Evolutionary conservation across 2,888 invertebrate species (phyloP).

Genomic region (Dioctria linearis): DNA sequence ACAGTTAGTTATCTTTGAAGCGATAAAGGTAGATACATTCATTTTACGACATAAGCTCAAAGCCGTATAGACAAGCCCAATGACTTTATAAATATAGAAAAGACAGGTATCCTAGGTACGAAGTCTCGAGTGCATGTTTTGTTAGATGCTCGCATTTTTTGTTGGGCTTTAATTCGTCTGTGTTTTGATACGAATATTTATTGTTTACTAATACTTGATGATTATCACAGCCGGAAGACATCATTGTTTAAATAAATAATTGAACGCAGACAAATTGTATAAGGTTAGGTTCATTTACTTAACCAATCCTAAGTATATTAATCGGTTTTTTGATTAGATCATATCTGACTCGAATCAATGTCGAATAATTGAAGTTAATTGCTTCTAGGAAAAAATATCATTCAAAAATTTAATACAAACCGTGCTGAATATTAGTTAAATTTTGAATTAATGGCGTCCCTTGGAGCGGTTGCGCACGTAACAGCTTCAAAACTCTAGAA

Average conservation of each 20-base stretch:
- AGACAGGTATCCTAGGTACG: neutral
- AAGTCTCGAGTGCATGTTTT: conserved; percentile 1
- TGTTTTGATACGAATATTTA: conserved; percentile 3
- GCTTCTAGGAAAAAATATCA: neutral
- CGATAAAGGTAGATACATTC: conserved; percentile 26
- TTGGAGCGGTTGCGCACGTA: no score
- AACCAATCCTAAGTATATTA: neutral
- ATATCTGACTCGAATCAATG: neutral
- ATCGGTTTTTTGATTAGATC: neutral
- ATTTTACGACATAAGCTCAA: conserved; percentile 13
- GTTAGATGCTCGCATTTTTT: no score
- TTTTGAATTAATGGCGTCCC: no score
- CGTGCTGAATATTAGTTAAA: no score
- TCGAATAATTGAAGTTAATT: neutral
- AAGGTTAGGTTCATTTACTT: conserved; percentile 45
- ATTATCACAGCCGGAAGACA: conserved; percentile 32
- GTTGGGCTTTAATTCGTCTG: no score
- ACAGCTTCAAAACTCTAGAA: no score
- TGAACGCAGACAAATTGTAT: conserved; percentile 23
- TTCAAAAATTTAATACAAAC: no score
- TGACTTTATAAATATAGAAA: conserved; percentile 21
- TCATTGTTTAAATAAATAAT: conserved; percentile 40
- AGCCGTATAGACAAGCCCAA: conserved; percentile 13
- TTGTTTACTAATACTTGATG: conserved; percentile 22
- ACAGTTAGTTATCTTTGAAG: neutral